Evolutionary conservation across 1,140 invertebrate genomes (phyloP), one percentile per base, ranked within the genome.

Genomic region (Carcinoscorpius rotundicauda): DNA sequence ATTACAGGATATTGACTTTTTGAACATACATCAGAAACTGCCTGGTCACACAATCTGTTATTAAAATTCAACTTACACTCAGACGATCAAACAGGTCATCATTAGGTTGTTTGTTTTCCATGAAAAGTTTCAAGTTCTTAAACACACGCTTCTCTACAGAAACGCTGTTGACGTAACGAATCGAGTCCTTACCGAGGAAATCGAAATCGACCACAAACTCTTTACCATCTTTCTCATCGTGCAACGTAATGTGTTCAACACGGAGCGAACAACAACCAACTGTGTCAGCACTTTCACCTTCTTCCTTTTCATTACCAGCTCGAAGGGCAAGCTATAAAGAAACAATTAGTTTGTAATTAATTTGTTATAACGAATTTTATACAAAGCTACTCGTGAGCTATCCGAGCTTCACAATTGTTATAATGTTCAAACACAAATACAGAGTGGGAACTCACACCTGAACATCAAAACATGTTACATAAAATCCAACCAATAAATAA

Each of bases 261-360:
- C 97, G 84, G n/a, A 99, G 79, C 6, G 97, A 99, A 81, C 97
- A 99, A 78, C 97, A 99, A 80, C 97, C 97, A 0, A 99, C 97
- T 4, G 97, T 99, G 74, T 99, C 96, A 0, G 92, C 91, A 77
- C 97, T 93, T 78, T 99, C 95, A 55, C 80, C 82, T 78, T 97
- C 95, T 76, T 99, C 97, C 78, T 99, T 99, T 78, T 99, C 97
- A 76, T 99, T 99, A 81, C 97, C 95, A 71, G 96, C 97, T 85
- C 97, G 91, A 68, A 99, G 82, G 9, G 97, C 97, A 55, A 99
- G 80, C 60, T 63, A 11, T n/a, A n/a, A 8, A n/a, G n/a, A 55
- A 55, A 8, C 6, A 8, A 8, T 8, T 55, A 55, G n/a, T 55
- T 8, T 1, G 6, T n/a, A 55, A 55, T 55, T 0, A 55, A n/a